A percentile compares a stretch with the other conserved stretches of the same genome.
phyloP scores from a whole-genome alignment of 2,113 vertebrate genomes.

The Phodopus roborovskii region DNA sequence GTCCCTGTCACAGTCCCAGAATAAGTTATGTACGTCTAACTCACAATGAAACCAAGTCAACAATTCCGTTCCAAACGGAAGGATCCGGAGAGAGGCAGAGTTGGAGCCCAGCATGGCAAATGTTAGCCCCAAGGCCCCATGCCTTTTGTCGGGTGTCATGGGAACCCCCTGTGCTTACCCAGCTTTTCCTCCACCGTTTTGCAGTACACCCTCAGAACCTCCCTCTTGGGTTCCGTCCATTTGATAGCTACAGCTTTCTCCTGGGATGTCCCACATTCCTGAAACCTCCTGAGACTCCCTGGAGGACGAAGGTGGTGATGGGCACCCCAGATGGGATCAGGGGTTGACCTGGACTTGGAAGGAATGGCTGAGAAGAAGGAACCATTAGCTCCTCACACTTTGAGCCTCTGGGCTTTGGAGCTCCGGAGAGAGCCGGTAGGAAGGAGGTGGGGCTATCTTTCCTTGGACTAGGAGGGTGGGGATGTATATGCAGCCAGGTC shows the following conservation, averaged over 20 bases:
- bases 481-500: neutral
- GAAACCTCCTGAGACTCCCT: neutral
- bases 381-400: neutral
- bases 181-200: neutral
- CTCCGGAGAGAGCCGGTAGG: neutral
- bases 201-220: neutral
- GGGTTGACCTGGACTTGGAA: neutral
- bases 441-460: neutral
- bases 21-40: neutral
- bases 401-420: neutral
- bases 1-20: neutral
- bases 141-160: neutral
- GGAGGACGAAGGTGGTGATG: neutral
- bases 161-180: neutral
- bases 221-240: neutral
- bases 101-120: neutral
- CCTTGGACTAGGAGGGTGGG: neutral
- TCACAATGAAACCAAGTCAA: neutral
- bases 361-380: neutral
- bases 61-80: neutral
- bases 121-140: neutral
- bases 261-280: neutral
- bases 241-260: neutral
- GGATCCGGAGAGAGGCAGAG: neutral
- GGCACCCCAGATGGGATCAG: neutral